A percentile compares a stretch with the other conserved stretches of the same genome.
These are phyloP conservation scores for Oryzias sinensis DNA, from an alignment of 2,797 vertebrate species.

Conservation along the genomic window DNA sequence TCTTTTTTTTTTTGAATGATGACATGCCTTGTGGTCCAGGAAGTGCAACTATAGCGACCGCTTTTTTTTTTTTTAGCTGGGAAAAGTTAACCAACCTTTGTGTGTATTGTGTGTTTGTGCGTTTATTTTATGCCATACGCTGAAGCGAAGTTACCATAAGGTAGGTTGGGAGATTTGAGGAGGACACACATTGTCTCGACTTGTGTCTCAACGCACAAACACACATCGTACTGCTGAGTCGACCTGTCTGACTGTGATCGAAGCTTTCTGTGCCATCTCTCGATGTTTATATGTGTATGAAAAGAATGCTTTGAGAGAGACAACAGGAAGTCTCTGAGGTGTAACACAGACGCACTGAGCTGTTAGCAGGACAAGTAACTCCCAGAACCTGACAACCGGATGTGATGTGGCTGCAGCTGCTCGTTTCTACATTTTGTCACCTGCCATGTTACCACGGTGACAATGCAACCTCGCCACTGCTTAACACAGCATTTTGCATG, in stretches of 20 bases:
- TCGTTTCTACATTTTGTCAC: constrained; percentile 13
- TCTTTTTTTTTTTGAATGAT: constrained; percentile 21
- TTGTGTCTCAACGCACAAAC: constrained; percentile 43
- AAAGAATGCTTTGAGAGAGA: background rate
- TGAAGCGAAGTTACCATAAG: constrained; percentile 84
- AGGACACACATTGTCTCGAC: constrained; percentile 61
- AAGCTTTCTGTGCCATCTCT: constrained; percentile 53
- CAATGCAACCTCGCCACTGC: constrained; percentile 11
- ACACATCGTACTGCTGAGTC: constrained; percentile 7
- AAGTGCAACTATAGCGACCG: constrained; percentile 54
- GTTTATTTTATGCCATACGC: constrained; percentile 73
- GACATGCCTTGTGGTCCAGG: constrained; percentile 37
- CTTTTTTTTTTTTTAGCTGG: constrained; percentile 54
- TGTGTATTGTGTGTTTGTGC: constrained; percentile 64
- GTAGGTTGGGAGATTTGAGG: constrained; percentile 77
- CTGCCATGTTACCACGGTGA: constrained; percentile 40
- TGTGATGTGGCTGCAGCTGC: constrained; percentile 46
- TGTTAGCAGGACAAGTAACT: constrained; percentile 11
- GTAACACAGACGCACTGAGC: background rate
- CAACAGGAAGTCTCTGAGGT: background rate
- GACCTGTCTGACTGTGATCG: constrained; percentile 60
- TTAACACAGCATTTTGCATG: constrained; percentile 48
- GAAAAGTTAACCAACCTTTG: constrained; percentile 66
- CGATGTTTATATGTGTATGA: constrained; percentile 31
- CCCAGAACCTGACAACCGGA: constrained; percentile 60